A percentile compares a stretch with the other conserved stretches of the same genome.
phyloP scores from a whole-genome alignment of 2,888 invertebrate species.

The Nudaria mundana region DNA sequence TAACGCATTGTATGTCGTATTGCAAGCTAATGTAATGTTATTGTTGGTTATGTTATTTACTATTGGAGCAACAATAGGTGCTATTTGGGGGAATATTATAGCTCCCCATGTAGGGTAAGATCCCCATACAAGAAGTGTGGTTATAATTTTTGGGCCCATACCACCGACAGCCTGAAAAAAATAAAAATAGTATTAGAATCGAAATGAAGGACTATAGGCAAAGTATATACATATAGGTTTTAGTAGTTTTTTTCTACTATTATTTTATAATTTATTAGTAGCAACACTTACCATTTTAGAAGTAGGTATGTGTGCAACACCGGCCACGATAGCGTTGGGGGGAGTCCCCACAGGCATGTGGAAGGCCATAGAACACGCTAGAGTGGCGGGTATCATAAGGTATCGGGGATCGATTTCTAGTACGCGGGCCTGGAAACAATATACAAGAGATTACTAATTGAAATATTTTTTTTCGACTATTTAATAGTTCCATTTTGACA shows the following conservation, averaged over 20 bases:
- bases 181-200: too few species aligned
- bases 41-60: not conserved
- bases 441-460: not conserved
- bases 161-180: slow-evolving; percentile 85
- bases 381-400: slow-evolving; percentile 93
- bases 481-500: too few species aligned
- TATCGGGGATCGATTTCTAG: slow-evolving; percentile 91
- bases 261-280: too few species aligned
- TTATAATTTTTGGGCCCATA: slow-evolving; percentile 88
- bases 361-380: slow-evolving; percentile 95
- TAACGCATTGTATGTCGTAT: slow-evolving; percentile 22
- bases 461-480: too few species aligned
- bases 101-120: slow-evolving; percentile 89
- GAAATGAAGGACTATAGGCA: too few species aligned
- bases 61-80: not conserved
- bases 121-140: slow-evolving; percentile 85
- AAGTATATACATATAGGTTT: too few species aligned
- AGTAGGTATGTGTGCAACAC: slow-evolving; percentile 89
- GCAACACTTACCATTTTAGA: slow-evolving; percentile 84
- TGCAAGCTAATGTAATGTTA: slow-evolving; percentile 35
- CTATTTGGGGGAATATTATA: slow-evolving; percentile 77
- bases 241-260: too few species aligned
- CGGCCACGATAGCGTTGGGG: slow-evolving; percentile 96
- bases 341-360: slow-evolving; percentile 97
- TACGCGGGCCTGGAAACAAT: slow-evolving; percentile 82